Conservation (phyloP, 2,113 vertebrate genomes). For the Lathamus discolor region DNA sequence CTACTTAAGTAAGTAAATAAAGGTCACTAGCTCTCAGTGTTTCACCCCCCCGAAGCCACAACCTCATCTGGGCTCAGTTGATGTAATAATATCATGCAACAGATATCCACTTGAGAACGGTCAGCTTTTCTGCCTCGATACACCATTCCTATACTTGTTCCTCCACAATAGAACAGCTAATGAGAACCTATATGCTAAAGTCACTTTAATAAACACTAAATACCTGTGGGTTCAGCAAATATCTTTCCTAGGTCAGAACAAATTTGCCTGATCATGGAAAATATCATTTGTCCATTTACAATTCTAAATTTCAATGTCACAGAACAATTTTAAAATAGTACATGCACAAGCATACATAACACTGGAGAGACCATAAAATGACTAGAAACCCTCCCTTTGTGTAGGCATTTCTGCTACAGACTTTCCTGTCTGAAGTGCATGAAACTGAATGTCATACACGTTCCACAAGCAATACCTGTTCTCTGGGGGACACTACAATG, state of each 20-base stretch:
- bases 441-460: neutral
- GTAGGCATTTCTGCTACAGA: neutral
- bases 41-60: neutral
- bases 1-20: neutral
- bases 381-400: neutral
- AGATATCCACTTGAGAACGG: neutral
- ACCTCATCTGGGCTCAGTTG: neutral
- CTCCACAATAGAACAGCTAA: neutral
- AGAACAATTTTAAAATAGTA: neutral
- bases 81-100: neutral
- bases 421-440: neutral
- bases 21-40: accelerated
- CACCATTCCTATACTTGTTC: neutral
- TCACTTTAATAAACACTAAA: neutral
- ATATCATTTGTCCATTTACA: neutral
- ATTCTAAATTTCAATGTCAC: neutral
- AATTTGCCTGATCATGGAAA: neutral
- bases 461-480: neutral
- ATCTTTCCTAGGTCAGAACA: neutral
- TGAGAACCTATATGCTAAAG: neutral
- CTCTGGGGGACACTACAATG: neutral
- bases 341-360: neutral
- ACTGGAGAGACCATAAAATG: neutral
- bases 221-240: neutral
- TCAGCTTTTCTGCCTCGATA: neutral